These are phyloP conservation scores for Ploceus nigricollis DNA, from an alignment of 2,113 vertebrate genomes.

Conservation along the genomic window DNA sequence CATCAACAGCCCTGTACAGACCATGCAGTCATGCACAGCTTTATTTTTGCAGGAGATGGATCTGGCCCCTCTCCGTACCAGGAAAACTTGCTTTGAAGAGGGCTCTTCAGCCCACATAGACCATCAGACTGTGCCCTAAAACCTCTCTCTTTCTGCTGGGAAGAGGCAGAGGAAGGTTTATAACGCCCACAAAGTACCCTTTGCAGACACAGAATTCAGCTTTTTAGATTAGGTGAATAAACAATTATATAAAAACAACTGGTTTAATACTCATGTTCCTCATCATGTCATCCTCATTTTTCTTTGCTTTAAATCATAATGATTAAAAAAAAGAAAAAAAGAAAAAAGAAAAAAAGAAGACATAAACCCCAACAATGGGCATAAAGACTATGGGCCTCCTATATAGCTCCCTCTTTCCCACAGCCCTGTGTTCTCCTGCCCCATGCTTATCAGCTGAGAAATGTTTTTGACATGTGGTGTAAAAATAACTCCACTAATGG, in stretches of 20 bases:
- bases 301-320: neutral
- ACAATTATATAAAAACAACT: neutral
- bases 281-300: neutral
- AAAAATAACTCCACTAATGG: neutral
- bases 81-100: neutral
- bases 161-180: neutral
- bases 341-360: neutral
- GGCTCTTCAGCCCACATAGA: neutral
- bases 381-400: neutral
- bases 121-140: neutral
- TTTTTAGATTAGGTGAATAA: neutral
- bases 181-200: neutral
- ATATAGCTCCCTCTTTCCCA: neutral
- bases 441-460: neutral
- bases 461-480: neutral
- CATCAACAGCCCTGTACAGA: neutral
- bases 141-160: neutral
- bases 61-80: neutral
- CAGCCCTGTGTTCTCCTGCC: neutral
- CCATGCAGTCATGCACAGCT: fast-evolving
- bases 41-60: neutral
- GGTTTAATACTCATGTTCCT: neutral
- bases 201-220: neutral
- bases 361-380: neutral
- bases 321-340: neutral